Conservation (phyloP, 2,113 vertebrate species). For the Suricata suricatta region DNA sequence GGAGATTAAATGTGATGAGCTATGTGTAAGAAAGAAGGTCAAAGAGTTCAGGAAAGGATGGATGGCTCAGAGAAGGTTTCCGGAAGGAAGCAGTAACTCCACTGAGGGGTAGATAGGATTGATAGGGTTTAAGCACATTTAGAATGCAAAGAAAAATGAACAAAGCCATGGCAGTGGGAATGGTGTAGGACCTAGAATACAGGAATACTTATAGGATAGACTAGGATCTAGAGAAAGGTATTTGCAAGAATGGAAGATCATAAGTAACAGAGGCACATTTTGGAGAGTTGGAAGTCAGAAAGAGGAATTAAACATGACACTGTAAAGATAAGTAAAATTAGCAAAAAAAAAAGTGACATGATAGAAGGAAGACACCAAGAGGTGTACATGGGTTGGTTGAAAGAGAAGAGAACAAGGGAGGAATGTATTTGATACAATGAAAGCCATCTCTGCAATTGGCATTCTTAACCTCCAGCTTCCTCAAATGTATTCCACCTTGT, state of each 20-base stretch:
- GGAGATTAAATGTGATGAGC: not conserved
- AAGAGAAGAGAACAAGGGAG: not conserved
- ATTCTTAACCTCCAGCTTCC: not conserved
- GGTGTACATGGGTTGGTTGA: not conserved
- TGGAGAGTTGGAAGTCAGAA: not conserved
- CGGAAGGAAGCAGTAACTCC: not conserved
- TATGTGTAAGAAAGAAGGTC: not conserved
- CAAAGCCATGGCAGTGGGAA: not conserved
- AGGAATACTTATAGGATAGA: not conserved
- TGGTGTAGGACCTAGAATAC: not conserved
- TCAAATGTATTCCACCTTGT: not conserved
- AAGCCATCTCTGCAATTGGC: not conserved
- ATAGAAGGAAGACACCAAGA: not conserved
- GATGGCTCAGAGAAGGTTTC: not conserved
- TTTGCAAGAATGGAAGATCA: not conserved
- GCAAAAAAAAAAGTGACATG: not conserved
- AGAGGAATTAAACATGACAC: not conserved
- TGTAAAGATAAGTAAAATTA: not conserved
- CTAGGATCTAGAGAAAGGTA: not conserved
- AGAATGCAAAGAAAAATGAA: not conserved
- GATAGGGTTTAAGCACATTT: not conserved
- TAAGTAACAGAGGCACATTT: not conserved
- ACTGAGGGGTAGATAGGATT: not conserved
- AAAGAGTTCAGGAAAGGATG: not conserved
- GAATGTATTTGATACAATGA: not conserved